Conservation (phyloP, 1,140 invertebrate species). For the Whitmania pigra region DNA sequence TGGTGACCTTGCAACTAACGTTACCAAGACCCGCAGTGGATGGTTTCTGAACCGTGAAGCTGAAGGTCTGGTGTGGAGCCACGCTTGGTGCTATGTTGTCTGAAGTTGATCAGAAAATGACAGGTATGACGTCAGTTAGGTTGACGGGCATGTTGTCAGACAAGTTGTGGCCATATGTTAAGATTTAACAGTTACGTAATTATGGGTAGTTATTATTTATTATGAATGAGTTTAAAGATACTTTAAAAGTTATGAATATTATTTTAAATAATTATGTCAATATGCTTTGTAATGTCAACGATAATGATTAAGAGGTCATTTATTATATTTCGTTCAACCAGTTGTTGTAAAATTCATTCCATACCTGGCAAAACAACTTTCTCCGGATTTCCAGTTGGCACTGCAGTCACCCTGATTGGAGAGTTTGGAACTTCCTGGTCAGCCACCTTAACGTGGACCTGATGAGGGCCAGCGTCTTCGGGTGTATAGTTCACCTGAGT, state of each 20-base stretch:
- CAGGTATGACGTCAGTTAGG: no score
- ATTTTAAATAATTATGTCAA: no score
- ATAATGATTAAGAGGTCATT: no score
- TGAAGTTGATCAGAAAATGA: no score
- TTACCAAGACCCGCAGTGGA: constrained; percentile 7
- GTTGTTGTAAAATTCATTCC: not conserved
- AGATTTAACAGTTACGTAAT: no score
- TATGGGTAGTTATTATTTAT: no score
- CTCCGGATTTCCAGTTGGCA: constrained; percentile 28
- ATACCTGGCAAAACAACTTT: constrained; percentile 23
- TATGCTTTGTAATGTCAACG: no score
- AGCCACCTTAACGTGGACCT: constrained; percentile 25
- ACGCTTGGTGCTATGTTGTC: not conserved
- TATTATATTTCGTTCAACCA: not conserved
- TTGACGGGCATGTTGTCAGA: no score
- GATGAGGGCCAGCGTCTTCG: constrained; percentile 50
- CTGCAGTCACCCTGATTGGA: constrained; percentile 25
- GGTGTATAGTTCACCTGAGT: constrained; percentile 53
- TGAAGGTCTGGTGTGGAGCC: not conserved
- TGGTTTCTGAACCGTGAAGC: not conserved
- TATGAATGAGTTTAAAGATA: no score
- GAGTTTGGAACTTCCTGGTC: constrained; percentile 26
- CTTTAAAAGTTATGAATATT: no score
- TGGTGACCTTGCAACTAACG: constrained; percentile 53
- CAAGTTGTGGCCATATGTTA: no score